These are phyloP conservation scores for Rhyacophila brunnea DNA, from an alignment of 1,140 invertebrate species.

Conservation along the genomic window DNA sequence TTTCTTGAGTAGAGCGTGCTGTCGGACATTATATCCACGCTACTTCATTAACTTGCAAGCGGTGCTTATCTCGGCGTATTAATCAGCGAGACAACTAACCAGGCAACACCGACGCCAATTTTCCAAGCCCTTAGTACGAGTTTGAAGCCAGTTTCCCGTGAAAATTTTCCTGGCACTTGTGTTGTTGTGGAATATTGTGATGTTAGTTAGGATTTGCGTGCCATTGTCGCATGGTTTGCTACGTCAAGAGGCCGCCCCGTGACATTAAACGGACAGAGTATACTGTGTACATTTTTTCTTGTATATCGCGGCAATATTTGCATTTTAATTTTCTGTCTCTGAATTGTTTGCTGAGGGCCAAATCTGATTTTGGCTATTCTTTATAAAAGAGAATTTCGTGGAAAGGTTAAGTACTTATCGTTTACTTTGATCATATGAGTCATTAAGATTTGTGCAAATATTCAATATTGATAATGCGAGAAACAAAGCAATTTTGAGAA, in stretches of 20 bases:
- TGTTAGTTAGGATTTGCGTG: slow-evolving; percentile 30
- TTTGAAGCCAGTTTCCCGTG: slow-evolving; percentile 3
- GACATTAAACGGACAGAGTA: slow-evolving; percentile 26
- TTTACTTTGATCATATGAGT: too few relatives aligned
- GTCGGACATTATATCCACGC: slow-evolving; percentile 35
- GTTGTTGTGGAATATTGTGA: not conserved
- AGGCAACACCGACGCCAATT: not conserved
- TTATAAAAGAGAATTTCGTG: not conserved
- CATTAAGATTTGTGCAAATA: too few relatives aligned
- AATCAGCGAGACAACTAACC: slow-evolving; percentile 19
- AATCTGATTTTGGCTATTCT: not conserved
- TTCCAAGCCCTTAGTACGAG: not conserved
- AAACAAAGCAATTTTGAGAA: too few relatives aligned
- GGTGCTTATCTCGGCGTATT: slow-evolving; percentile 31
- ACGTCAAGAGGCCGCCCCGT: slow-evolving; percentile 27
- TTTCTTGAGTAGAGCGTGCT: slow-evolving; percentile 34
- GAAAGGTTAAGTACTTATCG: too few relatives aligned
- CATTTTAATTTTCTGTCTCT: slow-evolving; percentile 35
- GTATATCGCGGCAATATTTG: slow-evolving; percentile 24
- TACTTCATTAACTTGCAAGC: slow-evolving; percentile 37
- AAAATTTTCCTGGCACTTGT: not conserved
- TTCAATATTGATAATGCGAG: too few relatives aligned
- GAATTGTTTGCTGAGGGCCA: not conserved
- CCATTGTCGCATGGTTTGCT: slow-evolving; percentile 36
- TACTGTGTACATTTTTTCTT: slow-evolving; percentile 14